phyloP scores from a whole-genome alignment of 2,888 invertebrate genomes.

The Lepidonotus clava region DNA sequence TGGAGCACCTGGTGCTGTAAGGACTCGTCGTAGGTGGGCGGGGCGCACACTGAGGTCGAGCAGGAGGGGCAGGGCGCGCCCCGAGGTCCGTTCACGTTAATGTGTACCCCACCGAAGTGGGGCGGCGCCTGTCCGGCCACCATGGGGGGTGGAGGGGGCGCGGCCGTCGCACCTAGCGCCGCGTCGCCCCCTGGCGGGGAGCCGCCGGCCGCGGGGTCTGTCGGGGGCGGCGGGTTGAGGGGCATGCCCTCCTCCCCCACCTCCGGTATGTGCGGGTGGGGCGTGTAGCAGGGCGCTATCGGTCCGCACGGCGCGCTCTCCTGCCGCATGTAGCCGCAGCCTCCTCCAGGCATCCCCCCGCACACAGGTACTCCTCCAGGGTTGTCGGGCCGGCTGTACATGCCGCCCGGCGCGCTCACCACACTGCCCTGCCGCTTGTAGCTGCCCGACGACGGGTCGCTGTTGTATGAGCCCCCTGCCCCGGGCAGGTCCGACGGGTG shows the following conservation, averaged over 20 bases:
- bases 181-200: background rate
- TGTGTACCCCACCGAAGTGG: background rate
- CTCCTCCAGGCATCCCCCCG: constrained; percentile 4
- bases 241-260: background rate
- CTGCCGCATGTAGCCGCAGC: constrained; percentile 15
- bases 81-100: constrained; percentile 22
- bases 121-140: background rate
- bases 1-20: constrained; percentile 53
- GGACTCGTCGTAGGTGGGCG: constrained; percentile 53
- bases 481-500: background rate
- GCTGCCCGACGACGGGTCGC: background rate
- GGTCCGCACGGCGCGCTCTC: constrained; percentile 46
- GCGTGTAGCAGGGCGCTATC: background rate
- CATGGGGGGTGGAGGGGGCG: background rate
- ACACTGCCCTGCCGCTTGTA: constrained; percentile 25
- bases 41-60: constrained; percentile 23
- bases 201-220: background rate
- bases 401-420: constrained; percentile 23
- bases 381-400: background rate
- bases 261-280: background rate
- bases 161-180: background rate
- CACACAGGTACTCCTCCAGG: background rate
- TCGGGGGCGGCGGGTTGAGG: background rate
- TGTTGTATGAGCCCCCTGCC: background rate
- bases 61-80: constrained; percentile 45